Evolutionary conservation across 2,888 invertebrate genomes (phyloP).

Genomic region (Amitus sp.): DNA sequence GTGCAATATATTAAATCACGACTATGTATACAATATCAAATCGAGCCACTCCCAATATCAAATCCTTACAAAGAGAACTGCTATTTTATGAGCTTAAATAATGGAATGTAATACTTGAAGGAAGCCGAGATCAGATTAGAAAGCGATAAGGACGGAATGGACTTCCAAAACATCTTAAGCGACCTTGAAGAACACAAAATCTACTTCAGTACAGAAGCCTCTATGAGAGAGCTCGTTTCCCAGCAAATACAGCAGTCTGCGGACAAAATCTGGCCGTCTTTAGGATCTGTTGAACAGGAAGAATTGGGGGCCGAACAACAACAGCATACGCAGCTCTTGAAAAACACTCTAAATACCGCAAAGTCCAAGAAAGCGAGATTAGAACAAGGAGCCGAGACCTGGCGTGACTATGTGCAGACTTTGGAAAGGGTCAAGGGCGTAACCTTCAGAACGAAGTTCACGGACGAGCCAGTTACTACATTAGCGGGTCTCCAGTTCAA

Average conservation of each 20-base stretch:
- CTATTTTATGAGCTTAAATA: no score
- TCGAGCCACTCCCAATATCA: no score
- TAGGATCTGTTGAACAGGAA: slow-evolving; percentile 83
- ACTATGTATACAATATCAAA: no score
- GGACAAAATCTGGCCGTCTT: slow-evolving; percentile 89
- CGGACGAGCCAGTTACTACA: slow-evolving; percentile 82
- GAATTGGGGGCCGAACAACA: slow-evolving; percentile 84
- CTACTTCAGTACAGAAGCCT: slow-evolving; percentile 83
- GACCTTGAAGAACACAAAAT: slow-evolving; percentile 89
- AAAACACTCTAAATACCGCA: slow-evolving; percentile 85
- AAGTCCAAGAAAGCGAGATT: slow-evolving; percentile 82
- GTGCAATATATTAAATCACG: no score
- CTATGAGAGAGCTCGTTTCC: slow-evolving; percentile 82
- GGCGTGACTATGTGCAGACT: slow-evolving; percentile 85
- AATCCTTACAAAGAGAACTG: no score
- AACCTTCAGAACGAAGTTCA: slow-evolving; percentile 78
- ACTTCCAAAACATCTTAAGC: slow-evolving; percentile 84
- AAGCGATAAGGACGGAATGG: slow-evolving; percentile 84
- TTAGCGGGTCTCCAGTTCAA: slow-evolving; percentile 85
- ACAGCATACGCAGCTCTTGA: slow-evolving; percentile 81
- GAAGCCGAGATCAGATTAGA: slow-evolving; percentile 83
- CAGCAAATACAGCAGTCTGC: slow-evolving; percentile 85
- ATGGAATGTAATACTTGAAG: no score
- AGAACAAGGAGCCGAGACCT: slow-evolving; percentile 84
- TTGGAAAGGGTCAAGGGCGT: slow-evolving; percentile 82